These are phyloP conservation scores for Eupsittula cactorum DNA, from an alignment of 2,113 vertebrate species.

Conservation along the genomic window DNA sequence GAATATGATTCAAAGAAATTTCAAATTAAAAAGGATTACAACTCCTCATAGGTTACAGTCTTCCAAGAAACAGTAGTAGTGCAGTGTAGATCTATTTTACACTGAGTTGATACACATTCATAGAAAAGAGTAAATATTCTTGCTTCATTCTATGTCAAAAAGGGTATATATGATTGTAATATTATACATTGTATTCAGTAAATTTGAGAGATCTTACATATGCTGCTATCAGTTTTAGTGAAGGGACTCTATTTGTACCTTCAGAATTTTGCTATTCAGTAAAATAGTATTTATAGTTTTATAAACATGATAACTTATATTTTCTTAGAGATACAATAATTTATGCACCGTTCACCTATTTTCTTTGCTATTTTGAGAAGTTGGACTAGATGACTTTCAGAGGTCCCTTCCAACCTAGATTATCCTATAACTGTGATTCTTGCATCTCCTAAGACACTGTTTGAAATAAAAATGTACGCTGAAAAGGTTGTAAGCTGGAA, in stretches of 20 bases:
- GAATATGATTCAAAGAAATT: not conserved
- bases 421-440: not conserved
- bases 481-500: not conserved
- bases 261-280: not conserved
- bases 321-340: not conserved
- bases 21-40: not conserved
- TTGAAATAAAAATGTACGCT: not conserved
- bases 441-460: not conserved
- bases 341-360: not conserved
- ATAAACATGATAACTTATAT: not conserved
- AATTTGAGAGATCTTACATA: fast-evolving
- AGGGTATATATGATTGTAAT: not conserved
- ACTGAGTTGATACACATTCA: not conserved
- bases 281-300: not conserved
- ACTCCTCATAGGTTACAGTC: not conserved
- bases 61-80: not conserved
- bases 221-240: not conserved
- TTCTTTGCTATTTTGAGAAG: not conserved
- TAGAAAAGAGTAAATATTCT: not conserved
- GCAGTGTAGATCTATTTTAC: not conserved
- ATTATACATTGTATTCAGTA: not conserved
- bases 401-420: not conserved
- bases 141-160: not conserved
- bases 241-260: not conserved
- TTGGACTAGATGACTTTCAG: not conserved